Conservation (phyloP, 2,113 vertebrate species). For the Caretta caretta region DNA sequence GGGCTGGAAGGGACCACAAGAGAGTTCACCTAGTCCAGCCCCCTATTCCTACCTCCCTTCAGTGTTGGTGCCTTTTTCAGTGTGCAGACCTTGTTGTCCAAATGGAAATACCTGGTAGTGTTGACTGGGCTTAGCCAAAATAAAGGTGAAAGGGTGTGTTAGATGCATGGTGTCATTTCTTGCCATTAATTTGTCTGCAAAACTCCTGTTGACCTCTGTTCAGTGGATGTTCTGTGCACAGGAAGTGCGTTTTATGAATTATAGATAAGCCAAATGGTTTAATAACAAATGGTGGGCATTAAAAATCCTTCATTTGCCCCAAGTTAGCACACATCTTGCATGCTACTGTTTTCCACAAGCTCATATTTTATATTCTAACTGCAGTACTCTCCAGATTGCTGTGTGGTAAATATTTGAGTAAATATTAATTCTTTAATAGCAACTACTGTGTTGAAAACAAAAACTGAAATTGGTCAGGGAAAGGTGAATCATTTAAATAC, state of each 20-base stretch:
- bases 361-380: not conserved
- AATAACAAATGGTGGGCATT: not conserved
- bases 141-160: not conserved
- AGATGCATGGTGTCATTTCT: not conserved
- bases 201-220: not conserved
- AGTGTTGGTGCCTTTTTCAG: not conserved
- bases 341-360: not conserved
- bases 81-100: not conserved
- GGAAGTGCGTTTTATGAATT: not conserved
- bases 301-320: not conserved
- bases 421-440: not conserved
- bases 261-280: not conserved
- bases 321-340: not conserved
- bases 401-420: not conserved
- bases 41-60: not conserved
- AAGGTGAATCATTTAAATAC: not conserved
- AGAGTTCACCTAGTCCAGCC: not conserved
- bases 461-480: not conserved
- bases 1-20: not conserved
- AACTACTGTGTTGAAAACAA: not conserved
- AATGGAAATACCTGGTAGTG: not conserved
- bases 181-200: not conserved
- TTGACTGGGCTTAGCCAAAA: not conserved
- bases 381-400: not conserved
- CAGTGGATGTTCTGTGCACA: not conserved